These are phyloP conservation scores for Hydropotes inermis DNA, from an alignment of 2,113 vertebrate species.

Conservation along the genomic window DNA sequence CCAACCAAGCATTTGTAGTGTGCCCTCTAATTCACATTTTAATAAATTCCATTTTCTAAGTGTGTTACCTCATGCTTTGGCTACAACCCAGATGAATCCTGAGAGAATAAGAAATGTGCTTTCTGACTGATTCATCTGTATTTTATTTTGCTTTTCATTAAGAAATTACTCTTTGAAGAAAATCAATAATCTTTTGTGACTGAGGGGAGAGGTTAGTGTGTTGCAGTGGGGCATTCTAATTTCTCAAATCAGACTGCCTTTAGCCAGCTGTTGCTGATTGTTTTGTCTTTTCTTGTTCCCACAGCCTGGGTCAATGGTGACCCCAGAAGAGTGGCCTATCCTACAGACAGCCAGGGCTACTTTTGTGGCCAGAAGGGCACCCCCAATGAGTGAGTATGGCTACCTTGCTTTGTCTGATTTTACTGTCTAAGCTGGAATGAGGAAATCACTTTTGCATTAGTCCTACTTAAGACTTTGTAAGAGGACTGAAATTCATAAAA, in stretches of 20 bases:
- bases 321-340: constrained; percentile 93
- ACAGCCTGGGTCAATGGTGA: constrained; percentile 96
- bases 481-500: background rate
- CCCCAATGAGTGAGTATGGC: constrained; percentile 91
- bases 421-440: background rate
- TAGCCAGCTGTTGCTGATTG: constrained; percentile 30
- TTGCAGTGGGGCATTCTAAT: constrained; percentile 48
- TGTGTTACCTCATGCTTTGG: constrained; percentile 73
- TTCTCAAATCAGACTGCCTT: constrained; percentile 8
- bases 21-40: constrained; percentile 63
- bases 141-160: constrained; percentile 74
- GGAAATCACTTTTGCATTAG: background rate
- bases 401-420: background rate
- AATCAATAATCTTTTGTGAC: constrained; percentile 60
- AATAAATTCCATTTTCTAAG: constrained; percentile 71
- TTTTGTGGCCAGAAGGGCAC: constrained; percentile 95
- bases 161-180: constrained; percentile 69
- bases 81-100: constrained; percentile 42
- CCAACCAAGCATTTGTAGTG: constrained; percentile 66
- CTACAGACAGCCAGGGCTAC: constrained; percentile 95
- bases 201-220: constrained; percentile 29
- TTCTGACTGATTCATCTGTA: constrained; percentile 59
- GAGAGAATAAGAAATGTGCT: constrained; percentile 61
- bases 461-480: background rate
- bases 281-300: constrained; percentile 50